Conservation (phyloP, 2,797 vertebrate species). For the Arnoldichthys spilopterus region DNA sequence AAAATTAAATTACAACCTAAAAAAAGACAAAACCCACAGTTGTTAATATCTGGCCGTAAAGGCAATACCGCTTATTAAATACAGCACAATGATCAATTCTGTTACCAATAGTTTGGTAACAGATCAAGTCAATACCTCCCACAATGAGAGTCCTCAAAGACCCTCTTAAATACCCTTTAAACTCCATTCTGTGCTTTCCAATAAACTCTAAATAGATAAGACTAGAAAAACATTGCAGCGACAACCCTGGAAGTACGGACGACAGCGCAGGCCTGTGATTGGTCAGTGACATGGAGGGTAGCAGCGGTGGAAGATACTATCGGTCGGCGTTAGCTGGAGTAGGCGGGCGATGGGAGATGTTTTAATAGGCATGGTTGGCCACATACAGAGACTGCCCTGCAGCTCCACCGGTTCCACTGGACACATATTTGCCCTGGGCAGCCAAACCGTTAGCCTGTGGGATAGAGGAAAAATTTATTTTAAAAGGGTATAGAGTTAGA, state of each 20-base stretch:
- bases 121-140: background rate
- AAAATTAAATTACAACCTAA: no score
- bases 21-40: no score
- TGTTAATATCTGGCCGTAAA: slow-evolving; percentile 30
- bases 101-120: background rate
- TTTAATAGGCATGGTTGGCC: slow-evolving; percentile 95
- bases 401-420: slow-evolving; percentile 72
- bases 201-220: slow-evolving; percentile 66
- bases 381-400: slow-evolving; percentile 90
- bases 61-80: slow-evolving; percentile 35
- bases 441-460: slow-evolving; percentile 89
- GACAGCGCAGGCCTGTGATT: slow-evolving; percentile 80
- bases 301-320: slow-evolving; percentile 77
- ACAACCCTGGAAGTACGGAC: slow-evolving; percentile 78
- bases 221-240: slow-evolving; percentile 61
- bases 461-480: background rate
- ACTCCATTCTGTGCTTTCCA: background rate
- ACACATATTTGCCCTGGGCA: slow-evolving; percentile 89
- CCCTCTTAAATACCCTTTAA: slow-evolving; percentile 12
- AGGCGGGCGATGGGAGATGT: slow-evolving; percentile 50
- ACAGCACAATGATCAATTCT: slow-evolving; percentile 18
- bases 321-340: slow-evolving; percentile 68
- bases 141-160: background rate
- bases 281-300: slow-evolving; percentile 70
- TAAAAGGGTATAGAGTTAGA: background rate